Percentiles rank a stretch among this genome's conserved stretches.
Conservation (phyloP, 2,797 vertebrate genomes). For the Falco peregrinus region DNA sequence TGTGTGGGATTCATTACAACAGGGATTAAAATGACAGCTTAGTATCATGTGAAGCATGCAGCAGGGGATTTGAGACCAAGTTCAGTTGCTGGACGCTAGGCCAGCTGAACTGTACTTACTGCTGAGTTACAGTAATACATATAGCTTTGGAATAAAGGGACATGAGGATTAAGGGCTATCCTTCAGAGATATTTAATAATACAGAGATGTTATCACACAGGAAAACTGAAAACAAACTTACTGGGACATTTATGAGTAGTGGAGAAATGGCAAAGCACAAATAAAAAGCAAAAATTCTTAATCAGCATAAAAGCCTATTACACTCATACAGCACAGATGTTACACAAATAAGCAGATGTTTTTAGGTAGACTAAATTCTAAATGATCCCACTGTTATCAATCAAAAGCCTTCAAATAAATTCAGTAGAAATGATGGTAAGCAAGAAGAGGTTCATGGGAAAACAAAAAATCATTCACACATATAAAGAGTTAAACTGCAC, state of each 20-base stretch:
- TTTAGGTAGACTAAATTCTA: conserved; percentile 30
- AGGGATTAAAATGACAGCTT: conserved; percentile 58
- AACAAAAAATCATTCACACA: not conserved
- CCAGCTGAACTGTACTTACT: conserved; percentile 36
- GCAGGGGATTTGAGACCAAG: conserved; percentile 38
- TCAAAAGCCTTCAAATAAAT: not conserved
- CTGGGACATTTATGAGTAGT: not conserved
- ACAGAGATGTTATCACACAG: not conserved
- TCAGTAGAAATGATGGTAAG: not conserved
- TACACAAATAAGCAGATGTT: conserved; percentile 33
- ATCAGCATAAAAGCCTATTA: not conserved
- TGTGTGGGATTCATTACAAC: conserved; percentile 50
- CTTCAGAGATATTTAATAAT: conserved; percentile 11
- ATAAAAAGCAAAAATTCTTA: conserved; percentile 3
- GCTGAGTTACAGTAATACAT: conserved; percentile 34
- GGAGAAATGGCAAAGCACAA: not conserved
- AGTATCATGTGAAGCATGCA: conserved; percentile 35
- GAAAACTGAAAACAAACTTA: not conserved
- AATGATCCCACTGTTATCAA: not conserved
- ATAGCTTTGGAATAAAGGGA: conserved; percentile 32
- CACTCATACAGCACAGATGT: not conserved
- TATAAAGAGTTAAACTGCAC: not conserved
- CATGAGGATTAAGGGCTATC: conserved; percentile 16
- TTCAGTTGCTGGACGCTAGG: conserved; percentile 29
- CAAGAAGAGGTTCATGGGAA: not conserved